Conservation (phyloP, 2,888 invertebrate species). For the Microchrysa polita region DNA sequence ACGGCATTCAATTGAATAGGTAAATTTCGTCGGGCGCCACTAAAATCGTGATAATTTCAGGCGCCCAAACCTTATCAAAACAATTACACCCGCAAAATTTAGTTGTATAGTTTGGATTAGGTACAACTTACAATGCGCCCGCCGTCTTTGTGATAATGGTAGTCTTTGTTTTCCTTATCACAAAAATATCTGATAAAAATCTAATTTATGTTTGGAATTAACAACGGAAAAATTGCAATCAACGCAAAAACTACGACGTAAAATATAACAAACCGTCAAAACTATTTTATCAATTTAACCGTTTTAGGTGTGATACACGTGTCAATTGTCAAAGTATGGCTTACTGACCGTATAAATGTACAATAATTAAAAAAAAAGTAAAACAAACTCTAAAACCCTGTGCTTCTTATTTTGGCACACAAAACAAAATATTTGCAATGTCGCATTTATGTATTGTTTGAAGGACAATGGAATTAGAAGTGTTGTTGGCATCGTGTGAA, state of each 20-base stretch:
- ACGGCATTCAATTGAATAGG: too few relatives aligned
- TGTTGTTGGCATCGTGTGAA: background rate
- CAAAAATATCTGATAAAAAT: slow-evolving; percentile 14
- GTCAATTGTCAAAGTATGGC: background rate
- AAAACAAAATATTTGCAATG: slow-evolving; percentile 25
- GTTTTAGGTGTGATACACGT: background rate
- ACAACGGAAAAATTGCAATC: background rate
- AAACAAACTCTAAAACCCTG: too few relatives aligned
- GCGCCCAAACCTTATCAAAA: slow-evolving; percentile 4
- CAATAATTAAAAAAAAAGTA: too few relatives aligned
- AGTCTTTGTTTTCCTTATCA: slow-evolving; percentile 16
- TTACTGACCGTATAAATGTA: too few relatives aligned
- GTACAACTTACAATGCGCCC: too few relatives aligned
- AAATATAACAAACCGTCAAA: too few relatives aligned
- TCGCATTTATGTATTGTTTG: background rate
- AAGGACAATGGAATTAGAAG: slow-evolving; percentile 23
- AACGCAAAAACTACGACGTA: too few relatives aligned
- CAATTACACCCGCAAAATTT: background rate
- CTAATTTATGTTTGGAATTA: slow-evolving; percentile 2
- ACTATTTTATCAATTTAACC: too few relatives aligned
- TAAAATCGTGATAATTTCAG: background rate
- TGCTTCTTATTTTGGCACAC: slow-evolving; percentile 1
- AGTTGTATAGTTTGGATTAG: background rate
- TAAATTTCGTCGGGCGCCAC: too few relatives aligned
- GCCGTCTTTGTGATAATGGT: background rate